Percentiles rank a stretch among this genome's conserved stretches.
Conservation (phyloP, 2,797 vertebrate genomes). For the Paedocypris micromegethes region DNA sequence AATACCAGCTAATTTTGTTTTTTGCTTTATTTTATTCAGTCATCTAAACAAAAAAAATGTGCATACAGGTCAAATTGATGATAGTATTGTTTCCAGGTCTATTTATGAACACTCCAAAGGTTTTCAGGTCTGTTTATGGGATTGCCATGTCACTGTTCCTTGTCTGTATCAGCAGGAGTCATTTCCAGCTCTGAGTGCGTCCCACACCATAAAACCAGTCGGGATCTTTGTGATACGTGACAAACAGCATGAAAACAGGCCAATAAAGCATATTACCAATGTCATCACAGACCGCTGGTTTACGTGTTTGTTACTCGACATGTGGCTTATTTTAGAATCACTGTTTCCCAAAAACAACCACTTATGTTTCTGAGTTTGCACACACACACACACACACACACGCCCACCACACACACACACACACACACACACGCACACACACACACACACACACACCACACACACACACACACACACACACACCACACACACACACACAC, state of each 20-base stretch:
- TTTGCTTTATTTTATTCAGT: too few species aligned
- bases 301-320: slow-evolving; percentile 8
- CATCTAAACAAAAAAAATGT: too few species aligned
- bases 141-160: background rate
- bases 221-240: slow-evolving; percentile 38
- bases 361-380: too few species aligned
- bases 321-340: slow-evolving; percentile 14
- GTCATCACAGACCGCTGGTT: slow-evolving; percentile 22
- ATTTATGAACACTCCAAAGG: slow-evolving; percentile 14
- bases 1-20: too few species aligned
- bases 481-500: too few species aligned
- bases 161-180: slow-evolving; percentile 33
- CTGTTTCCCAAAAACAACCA: background rate
- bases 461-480: too few species aligned
- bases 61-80: too few species aligned
- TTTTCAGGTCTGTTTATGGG: slow-evolving; percentile 19
- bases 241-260: slow-evolving; percentile 32
- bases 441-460: too few species aligned
- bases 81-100: too few species aligned
- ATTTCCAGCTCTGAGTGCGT: slow-evolving; percentile 38
- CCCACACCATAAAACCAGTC: slow-evolving; percentile 34
- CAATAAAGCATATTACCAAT: slow-evolving; percentile 38
- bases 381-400: too few species aligned
- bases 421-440: too few species aligned
- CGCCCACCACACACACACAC: too few species aligned